Percentiles rank a stretch among this genome's conserved stretches.
Evolutionary conservation across 2,797 vertebrate genomes (phyloP).

Genomic region (Cossypha caffra): DNA sequence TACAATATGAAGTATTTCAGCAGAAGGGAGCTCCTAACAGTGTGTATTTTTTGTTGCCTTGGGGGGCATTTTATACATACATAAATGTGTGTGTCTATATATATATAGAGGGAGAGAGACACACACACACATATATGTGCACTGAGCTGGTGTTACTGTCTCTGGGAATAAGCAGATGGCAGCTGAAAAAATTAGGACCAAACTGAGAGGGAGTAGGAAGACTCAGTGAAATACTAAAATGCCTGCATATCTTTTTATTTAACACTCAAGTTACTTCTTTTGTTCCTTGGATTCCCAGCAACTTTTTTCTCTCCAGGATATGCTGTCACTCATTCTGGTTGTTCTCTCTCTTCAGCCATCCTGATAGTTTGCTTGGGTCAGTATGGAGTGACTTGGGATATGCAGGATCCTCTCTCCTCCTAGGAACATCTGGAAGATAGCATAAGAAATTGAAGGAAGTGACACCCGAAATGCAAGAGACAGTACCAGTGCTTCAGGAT

Average conservation of each 20-base stretch:
- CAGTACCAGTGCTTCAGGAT: background rate
- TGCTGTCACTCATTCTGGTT: background rate
- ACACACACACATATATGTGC: background rate
- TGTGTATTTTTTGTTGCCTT: background rate
- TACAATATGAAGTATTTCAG: background rate
- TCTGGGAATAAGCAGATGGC: background rate
- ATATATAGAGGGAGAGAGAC: too few species aligned
- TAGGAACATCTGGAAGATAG: background rate
- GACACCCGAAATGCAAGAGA: background rate
- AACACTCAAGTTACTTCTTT: background rate
- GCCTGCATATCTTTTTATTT: background rate
- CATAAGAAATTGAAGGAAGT: background rate
- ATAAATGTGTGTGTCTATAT: background rate
- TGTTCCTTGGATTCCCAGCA: background rate
- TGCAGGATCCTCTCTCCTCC: background rate
- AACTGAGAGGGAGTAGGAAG: background rate
- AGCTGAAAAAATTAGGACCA: background rate
- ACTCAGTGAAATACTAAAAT: background rate
- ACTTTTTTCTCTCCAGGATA: background rate
- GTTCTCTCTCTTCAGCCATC: background rate
- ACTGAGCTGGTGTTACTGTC: background rate
- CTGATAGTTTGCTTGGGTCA: background rate
- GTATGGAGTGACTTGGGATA: rapidly evolving
- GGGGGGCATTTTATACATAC: background rate
- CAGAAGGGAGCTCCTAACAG: background rate